These are phyloP conservation scores for Drosophila kanekoi DNA, from an alignment of 2,888 invertebrate genomes.

Conservation along the genomic window DNA sequence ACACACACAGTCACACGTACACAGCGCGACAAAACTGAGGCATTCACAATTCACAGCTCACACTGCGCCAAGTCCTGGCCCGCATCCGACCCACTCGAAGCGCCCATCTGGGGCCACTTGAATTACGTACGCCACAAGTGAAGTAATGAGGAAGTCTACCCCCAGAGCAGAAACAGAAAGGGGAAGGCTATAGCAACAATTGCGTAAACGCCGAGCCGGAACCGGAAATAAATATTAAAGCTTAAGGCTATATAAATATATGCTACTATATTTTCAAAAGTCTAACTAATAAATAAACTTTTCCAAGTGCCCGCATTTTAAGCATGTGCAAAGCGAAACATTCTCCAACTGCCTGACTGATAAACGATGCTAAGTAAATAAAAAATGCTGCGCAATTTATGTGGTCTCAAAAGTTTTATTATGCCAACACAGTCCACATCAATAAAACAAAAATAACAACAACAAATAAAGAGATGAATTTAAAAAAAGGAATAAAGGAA, in stretches of 20 bases:
- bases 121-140: slow-evolving; percentile 81
- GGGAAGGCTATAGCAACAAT: slow-evolving; percentile 16
- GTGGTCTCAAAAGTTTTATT: slow-evolving; percentile 73
- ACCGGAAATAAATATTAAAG: slow-evolving; percentile 78
- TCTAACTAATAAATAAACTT: slow-evolving; percentile 72
- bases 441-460: slow-evolving; percentile 37
- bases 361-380: slow-evolving; percentile 75
- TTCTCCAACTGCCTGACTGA: slow-evolving; percentile 54
- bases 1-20: no score
- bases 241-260: slow-evolving; percentile 56
- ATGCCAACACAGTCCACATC: slow-evolving; percentile 45
- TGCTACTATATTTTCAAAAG: slow-evolving; percentile 74
- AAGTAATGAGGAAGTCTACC: slow-evolving; percentile 70
- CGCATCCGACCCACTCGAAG: slow-evolving; percentile 18
- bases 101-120: slow-evolving; percentile 63
- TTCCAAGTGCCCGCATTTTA: slow-evolving; percentile 42
- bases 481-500: slow-evolving; percentile 9
- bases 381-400: slow-evolving; percentile 73
- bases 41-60: slow-evolving; percentile 52
- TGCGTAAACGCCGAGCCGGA: slow-evolving; percentile 38
- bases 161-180: slow-evolving; percentile 13
- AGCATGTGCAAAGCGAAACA: slow-evolving; percentile 36
- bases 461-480: slow-evolving; percentile 1
- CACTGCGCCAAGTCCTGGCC: slow-evolving; percentile 22
- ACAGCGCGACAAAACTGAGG: slow-evolving; percentile 66